Base-by-base conservation (phyloP, 2,797 vertebrate genomes). In the Coccyzus lansbergi region DNA sequence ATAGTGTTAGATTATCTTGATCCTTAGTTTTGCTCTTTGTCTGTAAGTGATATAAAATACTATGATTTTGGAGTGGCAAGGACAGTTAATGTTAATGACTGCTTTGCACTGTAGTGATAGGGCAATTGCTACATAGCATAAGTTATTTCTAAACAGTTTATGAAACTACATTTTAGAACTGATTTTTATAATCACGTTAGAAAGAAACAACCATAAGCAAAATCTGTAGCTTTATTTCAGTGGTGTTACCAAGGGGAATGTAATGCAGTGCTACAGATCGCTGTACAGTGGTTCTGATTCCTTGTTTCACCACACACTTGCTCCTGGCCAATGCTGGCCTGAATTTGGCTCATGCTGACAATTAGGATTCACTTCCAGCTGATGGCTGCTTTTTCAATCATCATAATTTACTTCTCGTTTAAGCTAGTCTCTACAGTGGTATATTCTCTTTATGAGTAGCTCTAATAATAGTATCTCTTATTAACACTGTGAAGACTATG, bases 131-230 rank as follows among this genome's bases (percentile, higher is more conserved):
- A 5, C 21, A 7, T 1, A 74, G 21, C 2, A 15, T 64, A 94
- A 88, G 11, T 75, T 87, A 69, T 11, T 48, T 78, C 52, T 62
- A 79, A 71, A 38, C 7, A 71, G 25, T 91, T 75, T 62, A 92
- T 92, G 72, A 95, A 96, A 94, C 7, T 33, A 17, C 40, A 16
- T 17, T 85, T 87, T 56, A 62, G 69, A 93, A 96, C 40, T 95
- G 18, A 92, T 67, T 83, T 86, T 89, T 92, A 70, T 95, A 94
- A 94, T 91, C 62, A 83, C n/a, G 58, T 88, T 90, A 93, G 31
- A 84, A 92, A 84, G 55, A 95, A 91, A 36, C 62, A 91, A 36
- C 63, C 31, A 62, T 94, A 36, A 88, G n/a, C 13, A 76, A 93
- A 91, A 68, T 71, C 24, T 49, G 64, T 86, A 42, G 31, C 64